Base-by-base conservation (phyloP, 1,140 invertebrate genomes). In the Amyelois transitella region DNA sequence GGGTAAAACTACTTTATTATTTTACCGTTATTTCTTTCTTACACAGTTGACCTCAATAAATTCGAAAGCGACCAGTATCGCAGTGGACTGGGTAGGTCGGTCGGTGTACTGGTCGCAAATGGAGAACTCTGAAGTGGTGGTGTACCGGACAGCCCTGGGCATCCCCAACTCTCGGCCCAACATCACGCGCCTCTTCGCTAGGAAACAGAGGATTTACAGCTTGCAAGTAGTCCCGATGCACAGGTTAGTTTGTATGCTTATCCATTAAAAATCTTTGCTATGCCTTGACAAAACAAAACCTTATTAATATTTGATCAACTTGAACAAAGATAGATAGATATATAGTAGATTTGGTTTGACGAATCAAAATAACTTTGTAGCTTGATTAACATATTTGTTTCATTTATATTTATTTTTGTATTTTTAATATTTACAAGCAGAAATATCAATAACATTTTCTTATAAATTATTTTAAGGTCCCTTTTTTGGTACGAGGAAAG, bases 51-150 rank as follows among this genome's bases (percentile, higher is more conserved):
- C 81, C 45, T 88, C 93, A 7, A 88, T 96, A 18, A 91, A 93
- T 51, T 91, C 91, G 14, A 91, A 91, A 21, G 92, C 91, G 0
- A 86, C 89, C 7, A 92, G 93, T 62, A 75, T 98, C 6, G 92
- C 93, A 6, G 88, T 96, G 0, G 96, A 98, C 80, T 98, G 96
- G 96, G 91, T 98, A 7, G 92, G 93, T 38, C 90, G 95, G 47
- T 92, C 92, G 44, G 80, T 98, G 0, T 98, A 96, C 72, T 95
- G 94, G 93, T 89, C 93, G 0, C 94, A 96, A 79, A 73, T 85
- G 2, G 89, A 90, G 62, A 66, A 68, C 43, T 87, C 72, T 60
- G 83, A 77, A 12, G 77, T 86, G 53, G 81, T 86, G 0, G 83
- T 93, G 18, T 92, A 91, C 67, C 81, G 89, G 25, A 75, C 93